Base-by-base conservation (phyloP, 1,140 invertebrate species). In the Macrocentrus cingulum region DNA sequence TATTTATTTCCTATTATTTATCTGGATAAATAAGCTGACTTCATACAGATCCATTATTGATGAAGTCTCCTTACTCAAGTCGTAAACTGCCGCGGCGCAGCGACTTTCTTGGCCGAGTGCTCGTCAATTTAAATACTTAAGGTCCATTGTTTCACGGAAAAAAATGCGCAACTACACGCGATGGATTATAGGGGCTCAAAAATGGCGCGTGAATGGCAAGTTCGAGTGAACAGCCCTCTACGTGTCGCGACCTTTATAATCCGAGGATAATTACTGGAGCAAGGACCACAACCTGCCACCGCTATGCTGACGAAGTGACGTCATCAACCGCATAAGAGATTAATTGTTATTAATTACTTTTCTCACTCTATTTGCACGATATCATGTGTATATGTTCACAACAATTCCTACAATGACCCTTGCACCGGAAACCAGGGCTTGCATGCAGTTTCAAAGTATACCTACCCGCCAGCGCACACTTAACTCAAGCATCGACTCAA, bases 331-430 rank as follows among this genome's bases (percentile, higher is more conserved):
- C 36, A 39, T 70, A 71, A 77, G 74, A 79, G 76, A 79, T 77
- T 79, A 79, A 79, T 79, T 76, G 74, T 76, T 76, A 79, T 79
- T 77, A 77, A 79, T 77, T 79, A 79, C 76, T 71, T 75, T 76
- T 64, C 66, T n/a, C n/a, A 66, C 69, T 8, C 13, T n/a, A 39
- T 39, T 39, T 3, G 8, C 13, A 4, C 15, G 2, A 15, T 39
- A 8, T 4, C 15, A 39, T 39, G 15, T 15, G 13, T 15, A 39
- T 39, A 39, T 8, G 13, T 2, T 13, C 8, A 39, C 36, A 13
- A 4, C 36, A 39, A 29, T 29, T 29, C 9, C 9, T n/a, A 39
- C 36, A 39, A 39, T 39, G 13, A 39, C 36, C 13, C 9, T 29
- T 29, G 4, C 25, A 29, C 25, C 25, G 25, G 25, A 29, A 29